Evolutionary conservation across 1,140 invertebrate species (phyloP), one percentile per base, ranked within the genome.

Genomic region (Drosophila kepulauana): DNA sequence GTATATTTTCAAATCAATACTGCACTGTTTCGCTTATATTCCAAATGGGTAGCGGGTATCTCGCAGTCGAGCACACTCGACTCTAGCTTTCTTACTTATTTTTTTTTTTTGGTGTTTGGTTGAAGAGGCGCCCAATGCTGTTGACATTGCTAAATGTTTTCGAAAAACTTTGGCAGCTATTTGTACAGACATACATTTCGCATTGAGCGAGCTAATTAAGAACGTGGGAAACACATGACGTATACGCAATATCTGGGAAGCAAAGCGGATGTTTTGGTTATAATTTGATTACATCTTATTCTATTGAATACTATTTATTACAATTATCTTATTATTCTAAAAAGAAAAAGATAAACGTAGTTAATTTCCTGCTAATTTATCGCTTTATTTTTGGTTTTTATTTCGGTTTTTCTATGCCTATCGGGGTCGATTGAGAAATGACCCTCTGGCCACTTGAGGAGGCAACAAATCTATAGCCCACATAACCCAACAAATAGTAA

Each of bases 121-220:
- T 52, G 28, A n/a, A 48, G 46, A 49, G 49, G n/a, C 56, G 56
- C 51, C 52, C 59, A 13, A 48, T 59, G 58, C 49, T 90, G 71
- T 91, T 91, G 72, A 91, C 81, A 72, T 91, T 81, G 88, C 88
- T 91, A 91, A 91, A 91, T 87, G 80, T 84, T 87, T 91, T 84
- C 61, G 49, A 84, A 81, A 85, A 78, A 38, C 15, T 56, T 15
- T 20, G 68, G 20, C 20, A 25, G 20, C 20, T 78, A 82, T 88
- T 88, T 80, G 64, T 77, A 67, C 70, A 72, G 69, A 79, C 70
- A 81, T 81, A 67, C 67, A 25, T 78, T 72, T 64, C 30, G 45
- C 30, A 28, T 49, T 63, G 70, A 51, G 46, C 51, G 41, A 61
- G 79, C 68, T 82, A 88, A 87, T 88, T 87, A 87, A 64, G 77